Base-by-base conservation (phyloP, 2,888 invertebrate genomes). In the Luffia ferchaultella region DNA sequence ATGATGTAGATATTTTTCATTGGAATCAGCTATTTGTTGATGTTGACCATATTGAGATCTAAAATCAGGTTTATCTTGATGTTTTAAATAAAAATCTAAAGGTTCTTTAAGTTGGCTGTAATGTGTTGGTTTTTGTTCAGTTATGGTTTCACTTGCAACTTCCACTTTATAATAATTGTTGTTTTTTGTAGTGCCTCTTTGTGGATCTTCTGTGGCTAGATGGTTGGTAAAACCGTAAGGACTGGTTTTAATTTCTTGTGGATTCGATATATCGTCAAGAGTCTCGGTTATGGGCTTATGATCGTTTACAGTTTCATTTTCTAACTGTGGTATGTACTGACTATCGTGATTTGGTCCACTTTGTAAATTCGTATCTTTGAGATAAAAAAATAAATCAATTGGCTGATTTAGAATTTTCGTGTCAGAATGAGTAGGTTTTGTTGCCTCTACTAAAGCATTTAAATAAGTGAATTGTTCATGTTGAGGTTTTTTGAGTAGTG, bases 401-500 rank as follows among this genome's bases (percentile, higher is more conserved):
- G 80, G 77, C 1, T 64, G 65, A 20, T 75, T 30, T 7, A 30
- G 49, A 18, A 43, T 20, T 42, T n/a, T 16, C n/a, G 43, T 5
- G 16, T 49, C 49, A 2, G 19, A 12, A 2, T 62, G 54, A 43
- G 61, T 61, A 2, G 58, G 57, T n/a, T 60, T 58, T 0, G 55
- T 54, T n/a, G 60, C 54, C n/a, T 62, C 55, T 30, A 86, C 58
- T n/a, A 87, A 59, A 45, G 78, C 74, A 52, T 85, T 80, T 15
- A 87, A 64, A 50, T 84, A 80, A 49, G 78, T 65, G 9, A 87
- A 59, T 56, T 87, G 87, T 41, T 77, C 73, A 41, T 70, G 71
- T 0, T 86, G 84, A 12, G 70, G 67, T 60, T 85, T 85, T 1
- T 76, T 76, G 16, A 87, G 58, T 44, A 87, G 57, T 12, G 79